phyloP scores from a whole-genome alignment of 2,888 invertebrate genomes.

The Dyspetes luteomarginatus region DNA sequence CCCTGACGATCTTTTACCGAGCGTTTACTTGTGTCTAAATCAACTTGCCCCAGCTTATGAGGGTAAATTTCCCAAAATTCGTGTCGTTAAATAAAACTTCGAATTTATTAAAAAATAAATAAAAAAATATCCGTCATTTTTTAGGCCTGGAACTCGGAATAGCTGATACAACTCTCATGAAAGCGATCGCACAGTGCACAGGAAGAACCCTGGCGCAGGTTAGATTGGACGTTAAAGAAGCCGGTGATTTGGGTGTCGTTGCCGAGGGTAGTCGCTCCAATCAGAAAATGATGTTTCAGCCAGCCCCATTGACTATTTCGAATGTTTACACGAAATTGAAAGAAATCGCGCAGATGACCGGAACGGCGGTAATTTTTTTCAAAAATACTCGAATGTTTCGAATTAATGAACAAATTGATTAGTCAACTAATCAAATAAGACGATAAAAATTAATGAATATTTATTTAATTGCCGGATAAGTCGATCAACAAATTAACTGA shows the following conservation, averaged over 20 bases:
- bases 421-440: conserved; percentile 12
- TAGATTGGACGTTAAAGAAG: conserved; percentile 88
- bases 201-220: conserved; percentile 94
- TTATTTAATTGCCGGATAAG: too few relatives aligned
- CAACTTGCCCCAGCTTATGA: conserved; percentile 98
- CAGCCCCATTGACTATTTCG: conserved; percentile 90
- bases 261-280: conserved; percentile 93
- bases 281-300: conserved; percentile 95
- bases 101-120: background rate
- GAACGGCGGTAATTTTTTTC: conserved; percentile 86
- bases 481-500: too few relatives aligned
- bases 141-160: conserved; percentile 93
- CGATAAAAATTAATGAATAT: too few relatives aligned
- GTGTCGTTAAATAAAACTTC: too few relatives aligned
- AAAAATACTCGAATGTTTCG: conserved; percentile 5
- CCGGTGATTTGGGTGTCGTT: conserved; percentile 95
- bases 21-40: conserved; percentile 97
- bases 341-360: conserved; percentile 94
- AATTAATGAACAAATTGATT: conserved; percentile 44
- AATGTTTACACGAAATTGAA: conserved; percentile 92
- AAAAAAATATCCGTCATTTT: conserved; percentile 14
- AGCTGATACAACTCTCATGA: conserved; percentile 97
- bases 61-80: conserved; percentile 85
- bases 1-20: conserved; percentile 94
- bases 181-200: conserved; percentile 95